These are phyloP conservation scores for Platichthys stellatus DNA, from an alignment of 2,113 vertebrate species.

Conservation along the genomic window DNA sequence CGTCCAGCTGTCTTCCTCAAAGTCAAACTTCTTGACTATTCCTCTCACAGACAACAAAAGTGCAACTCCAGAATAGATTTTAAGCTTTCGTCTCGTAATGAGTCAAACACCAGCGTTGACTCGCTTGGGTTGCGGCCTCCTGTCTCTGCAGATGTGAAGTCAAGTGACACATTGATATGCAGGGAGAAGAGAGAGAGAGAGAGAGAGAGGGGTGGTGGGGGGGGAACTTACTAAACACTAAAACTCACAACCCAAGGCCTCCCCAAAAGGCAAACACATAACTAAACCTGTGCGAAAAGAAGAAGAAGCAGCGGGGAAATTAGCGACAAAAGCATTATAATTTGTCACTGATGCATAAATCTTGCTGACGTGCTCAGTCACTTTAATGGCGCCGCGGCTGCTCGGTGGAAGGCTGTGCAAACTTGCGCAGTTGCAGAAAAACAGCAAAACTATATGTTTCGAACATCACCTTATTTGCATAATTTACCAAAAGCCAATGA, in stretches of 20 bases:
- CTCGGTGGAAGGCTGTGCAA: constrained; percentile 95
- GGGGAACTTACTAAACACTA: constrained; percentile 41
- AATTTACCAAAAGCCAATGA: constrained; percentile 99
- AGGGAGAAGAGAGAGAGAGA: constrained; percentile 44
- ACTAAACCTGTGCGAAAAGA: constrained; percentile 80
- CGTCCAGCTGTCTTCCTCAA: constrained; percentile 29
- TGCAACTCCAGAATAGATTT: constrained; percentile 73
- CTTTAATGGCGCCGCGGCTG: constrained; percentile 96
- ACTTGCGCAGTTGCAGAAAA: constrained; percentile 99
- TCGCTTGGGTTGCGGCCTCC: constrained; percentile 78
- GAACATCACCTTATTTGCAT: constrained; percentile 99
- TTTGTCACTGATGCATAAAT: constrained; percentile 99
- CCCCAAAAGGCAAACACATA: constrained; percentile 82
- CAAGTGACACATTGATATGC: constrained; percentile 77
- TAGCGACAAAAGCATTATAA: constrained; percentile 90
- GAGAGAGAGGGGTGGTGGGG: constrained; percentile 36
- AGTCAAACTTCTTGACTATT: constrained; percentile 30
- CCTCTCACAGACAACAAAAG: constrained; percentile 60
- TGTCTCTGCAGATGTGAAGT: constrained; percentile 77
- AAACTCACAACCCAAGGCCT: constrained; percentile 72
- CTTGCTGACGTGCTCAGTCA: constrained; percentile 99
- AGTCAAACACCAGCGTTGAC: constrained; percentile 65
- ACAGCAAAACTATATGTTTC: constrained; percentile 93
- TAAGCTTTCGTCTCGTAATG: constrained; percentile 59
- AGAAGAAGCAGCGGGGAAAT: constrained; percentile 76